These are phyloP conservation scores for Puntigrus tetrazona DNA, from an alignment of 2,113 vertebrate species.

Conservation along the genomic window DNA sequence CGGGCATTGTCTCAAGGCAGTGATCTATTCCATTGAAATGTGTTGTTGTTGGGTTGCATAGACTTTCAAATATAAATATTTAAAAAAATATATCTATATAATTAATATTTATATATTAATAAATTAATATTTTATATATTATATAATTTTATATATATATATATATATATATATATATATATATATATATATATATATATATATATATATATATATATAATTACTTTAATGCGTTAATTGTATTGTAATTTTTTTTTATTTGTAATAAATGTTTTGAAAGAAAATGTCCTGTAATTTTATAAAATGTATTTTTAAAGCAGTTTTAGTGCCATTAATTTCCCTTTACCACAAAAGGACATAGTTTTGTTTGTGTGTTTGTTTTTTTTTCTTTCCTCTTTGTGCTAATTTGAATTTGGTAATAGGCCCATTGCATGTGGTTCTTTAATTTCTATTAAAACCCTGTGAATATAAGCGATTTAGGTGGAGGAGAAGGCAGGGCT, in stretches of 20 bases:
- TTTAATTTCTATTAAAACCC: conserved; percentile 39
- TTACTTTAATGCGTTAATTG: no score
- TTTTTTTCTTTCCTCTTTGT: background rate
- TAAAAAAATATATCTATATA: no score
- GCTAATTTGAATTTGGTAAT: conserved; percentile 14
- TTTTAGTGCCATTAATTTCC: background rate
- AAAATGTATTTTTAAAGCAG: background rate
- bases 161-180: no score
- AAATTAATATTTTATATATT: no score
- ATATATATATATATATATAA: no score
- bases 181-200: no score
- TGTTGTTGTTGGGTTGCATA: background rate
- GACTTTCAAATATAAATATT: conserved; percentile 6
- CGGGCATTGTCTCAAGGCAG: conserved; percentile 1
- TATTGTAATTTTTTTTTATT: no score
- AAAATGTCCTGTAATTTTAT: background rate
- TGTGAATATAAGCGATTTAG: conserved; percentile 39
- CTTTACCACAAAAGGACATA: background rate
- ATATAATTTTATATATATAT: no score
- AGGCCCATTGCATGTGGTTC: conserved; percentile 19
- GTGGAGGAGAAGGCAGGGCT: conserved; percentile 41
- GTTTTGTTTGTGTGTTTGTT: conserved; percentile 9
- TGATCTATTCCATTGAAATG: background rate
- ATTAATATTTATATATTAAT: no score
- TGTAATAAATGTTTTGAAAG: background rate